phyloP scores from a whole-genome alignment of 2,888 invertebrate genomes.

The Doris montereyensis region DNA sequence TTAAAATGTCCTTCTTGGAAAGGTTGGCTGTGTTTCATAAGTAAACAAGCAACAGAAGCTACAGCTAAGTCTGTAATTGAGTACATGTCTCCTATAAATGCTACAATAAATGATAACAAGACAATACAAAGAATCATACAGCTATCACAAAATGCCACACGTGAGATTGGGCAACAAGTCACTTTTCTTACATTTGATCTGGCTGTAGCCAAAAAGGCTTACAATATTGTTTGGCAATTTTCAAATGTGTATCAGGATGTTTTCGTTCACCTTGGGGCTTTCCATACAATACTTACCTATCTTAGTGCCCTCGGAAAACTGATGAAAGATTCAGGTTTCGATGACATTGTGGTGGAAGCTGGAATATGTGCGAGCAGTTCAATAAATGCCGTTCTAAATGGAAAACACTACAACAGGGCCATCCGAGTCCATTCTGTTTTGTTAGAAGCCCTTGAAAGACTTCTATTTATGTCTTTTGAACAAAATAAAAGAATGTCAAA shows the following conservation, averaged over 20 bases:
- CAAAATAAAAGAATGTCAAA: background rate
- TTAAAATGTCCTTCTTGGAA: background rate
- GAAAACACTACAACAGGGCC: conserved; percentile 44
- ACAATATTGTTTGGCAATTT: conserved; percentile 42
- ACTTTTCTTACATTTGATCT: conserved; percentile 47
- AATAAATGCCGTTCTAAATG: conserved; percentile 39
- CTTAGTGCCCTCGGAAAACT: conserved; percentile 42
- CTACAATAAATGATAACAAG: conserved; percentile 43
- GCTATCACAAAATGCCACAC: conserved; percentile 38
- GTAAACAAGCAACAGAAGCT: background rate
- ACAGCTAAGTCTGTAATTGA: conserved; percentile 38
- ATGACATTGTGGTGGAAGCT: conserved; percentile 3
- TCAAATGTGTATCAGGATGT: background rate
- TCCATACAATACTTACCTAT: conserved; percentile 40
- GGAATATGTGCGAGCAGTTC: conserved; percentile 39
- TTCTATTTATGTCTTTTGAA: background rate
- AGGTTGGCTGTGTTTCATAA: conserved; percentile 43
- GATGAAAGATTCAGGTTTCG: conserved; percentile 42
- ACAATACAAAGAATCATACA: conserved; percentile 46
- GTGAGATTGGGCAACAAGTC: conserved; percentile 41
- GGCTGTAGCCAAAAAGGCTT: conserved; percentile 48
- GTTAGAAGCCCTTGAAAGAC: conserved; percentile 39
- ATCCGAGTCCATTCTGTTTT: conserved; percentile 42
- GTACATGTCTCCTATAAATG: conserved; percentile 44
- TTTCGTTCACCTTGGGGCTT: conserved; percentile 34